Base-by-base conservation (phyloP, 30 jellyfish, hydroid and myxozoan species). In the Rhopilema esculentum region DNA sequence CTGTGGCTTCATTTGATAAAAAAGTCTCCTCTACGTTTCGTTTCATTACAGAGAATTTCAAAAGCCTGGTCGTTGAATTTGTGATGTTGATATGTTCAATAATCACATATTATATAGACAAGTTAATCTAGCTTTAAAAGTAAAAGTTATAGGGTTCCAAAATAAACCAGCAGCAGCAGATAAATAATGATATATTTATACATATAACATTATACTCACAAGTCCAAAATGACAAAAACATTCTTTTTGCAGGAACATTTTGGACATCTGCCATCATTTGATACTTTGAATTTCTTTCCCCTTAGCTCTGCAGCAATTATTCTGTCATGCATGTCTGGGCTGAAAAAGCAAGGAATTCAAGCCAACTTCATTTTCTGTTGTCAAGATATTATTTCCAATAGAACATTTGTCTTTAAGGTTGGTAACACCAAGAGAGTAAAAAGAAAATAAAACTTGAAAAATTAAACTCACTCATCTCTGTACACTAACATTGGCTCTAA, bases 251-350 rank as follows among this genome's bases (percentile, higher is more conserved):
- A 22, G 49, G 49, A 51, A 72, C 98, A 93, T 49, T 86, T 79
- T 66, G 98, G 98, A 68, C 98, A 93, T 27, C 78, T 49, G 19
- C 98, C 98, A 88, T 93, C 87, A 27, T 75, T 88, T 79, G 98
- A 93, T 18, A 80, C 82, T 71, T 76, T 89, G 96, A 79, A 93
- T 57, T 78, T 91, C 57, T 93, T 87, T 28, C 98, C 98, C 70
- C 98, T 75, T 22, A 83, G 31, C 32, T 93, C 95, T 27, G 78
- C 40, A 0, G 97, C 98, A 72, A 89, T 72, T 8, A 93, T 90
- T 16, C 91, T 64, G 62, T 88, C 93, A 63, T 53, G 72, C 72
- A 93, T 64, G 40, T 93, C 97, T 26, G 86, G 90, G 66, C 98
- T 93, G 72, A 22, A 82, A 72, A 19, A 0, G 29, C 1, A 18